phyloP scores from a whole-genome alignment of 2,113 vertebrate species.

The Misgurnus anguillicaudatus region DNA sequence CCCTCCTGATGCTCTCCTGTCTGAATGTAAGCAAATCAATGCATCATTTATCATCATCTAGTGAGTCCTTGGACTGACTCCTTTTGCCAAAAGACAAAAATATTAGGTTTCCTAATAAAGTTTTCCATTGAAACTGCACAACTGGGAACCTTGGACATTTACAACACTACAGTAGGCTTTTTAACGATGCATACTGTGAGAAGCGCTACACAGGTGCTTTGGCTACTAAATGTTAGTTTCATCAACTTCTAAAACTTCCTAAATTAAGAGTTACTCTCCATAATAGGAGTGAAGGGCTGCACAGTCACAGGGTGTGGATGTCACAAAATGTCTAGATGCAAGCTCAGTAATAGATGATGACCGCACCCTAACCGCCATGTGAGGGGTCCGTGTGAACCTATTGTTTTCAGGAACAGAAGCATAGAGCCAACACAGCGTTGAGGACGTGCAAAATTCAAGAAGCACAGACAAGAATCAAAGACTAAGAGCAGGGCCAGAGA shows the following conservation, averaged over 20 bases:
- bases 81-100: no score
- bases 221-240: no score
- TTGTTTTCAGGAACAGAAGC: constrained; percentile 45
- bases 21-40: no score
- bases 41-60: no score
- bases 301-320: constrained; percentile 18
- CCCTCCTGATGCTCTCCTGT: no score
- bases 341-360: constrained; percentile 32
- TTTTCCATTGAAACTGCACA: not conserved
- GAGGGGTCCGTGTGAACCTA: constrained; percentile 43
- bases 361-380: constrained; percentile 44
- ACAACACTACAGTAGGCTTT: no score
- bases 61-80: no score
- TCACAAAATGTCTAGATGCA: constrained; percentile 24
- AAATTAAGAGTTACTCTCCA: constrained; percentile 6
- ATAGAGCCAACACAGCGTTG: constrained; percentile 14
- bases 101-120: not conserved
- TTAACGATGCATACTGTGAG: no score
- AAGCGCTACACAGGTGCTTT: no score
- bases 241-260: no score
- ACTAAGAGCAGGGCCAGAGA: constrained; percentile 7
- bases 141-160: not conserved
- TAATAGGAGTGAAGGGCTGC: constrained; percentile 10
- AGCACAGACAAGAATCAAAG: constrained; percentile 42
- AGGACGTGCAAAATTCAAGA: constrained; percentile 44